phyloP scores from a whole-genome alignment of 53 echinoderm and acorn worm genomes.

The Antedon mediterranea region DNA sequence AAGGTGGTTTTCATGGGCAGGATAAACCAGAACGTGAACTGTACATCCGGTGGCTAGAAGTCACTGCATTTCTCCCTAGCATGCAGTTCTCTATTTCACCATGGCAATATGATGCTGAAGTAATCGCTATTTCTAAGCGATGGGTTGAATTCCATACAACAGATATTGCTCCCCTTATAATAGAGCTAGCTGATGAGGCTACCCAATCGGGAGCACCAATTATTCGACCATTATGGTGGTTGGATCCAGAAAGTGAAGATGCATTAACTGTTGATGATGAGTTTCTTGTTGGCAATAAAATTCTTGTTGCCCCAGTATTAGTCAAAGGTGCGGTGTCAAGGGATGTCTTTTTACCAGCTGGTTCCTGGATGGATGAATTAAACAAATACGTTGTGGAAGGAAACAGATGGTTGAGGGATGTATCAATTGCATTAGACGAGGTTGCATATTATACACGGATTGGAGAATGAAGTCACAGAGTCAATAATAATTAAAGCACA shows the following conservation, averaged over 20 bases:
- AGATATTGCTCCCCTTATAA: slow-evolving; percentile 49
- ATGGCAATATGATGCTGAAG: slow-evolving; percentile 79
- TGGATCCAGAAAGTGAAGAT: slow-evolving; percentile 48
- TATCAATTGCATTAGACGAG: slow-evolving; percentile 50
- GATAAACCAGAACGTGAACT: slow-evolving; percentile 39
- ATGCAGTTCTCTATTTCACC: slow-evolving; percentile 94
- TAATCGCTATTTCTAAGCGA: slow-evolving; percentile 45
- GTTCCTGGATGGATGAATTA: slow-evolving; percentile 34
- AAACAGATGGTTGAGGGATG: slow-evolving; percentile 35
- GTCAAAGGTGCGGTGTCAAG: slow-evolving; percentile 39
- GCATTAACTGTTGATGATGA: slow-evolving; percentile 47
- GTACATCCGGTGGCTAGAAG: slow-evolving; percentile 40
- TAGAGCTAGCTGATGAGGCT: slow-evolving; percentile 37
- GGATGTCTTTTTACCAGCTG: slow-evolving; percentile 58
- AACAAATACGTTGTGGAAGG: slow-evolving; percentile 19
- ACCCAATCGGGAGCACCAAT: slow-evolving; percentile 42
- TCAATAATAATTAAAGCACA: too few relatives aligned
- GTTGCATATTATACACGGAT: slow-evolving; percentile 35
- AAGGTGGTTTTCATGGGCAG: slow-evolving; percentile 41
- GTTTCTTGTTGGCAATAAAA: slow-evolving; percentile 71
- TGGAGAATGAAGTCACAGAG: too few relatives aligned
- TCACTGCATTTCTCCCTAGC: slow-evolving; percentile 42
- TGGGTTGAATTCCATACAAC: slow-evolving; percentile 75
- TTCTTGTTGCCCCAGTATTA: slow-evolving; percentile 70
- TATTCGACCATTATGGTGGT: slow-evolving; percentile 83